phyloP scores from a whole-genome alignment of 2,888 invertebrate species.

The Melieria picta region DNA sequence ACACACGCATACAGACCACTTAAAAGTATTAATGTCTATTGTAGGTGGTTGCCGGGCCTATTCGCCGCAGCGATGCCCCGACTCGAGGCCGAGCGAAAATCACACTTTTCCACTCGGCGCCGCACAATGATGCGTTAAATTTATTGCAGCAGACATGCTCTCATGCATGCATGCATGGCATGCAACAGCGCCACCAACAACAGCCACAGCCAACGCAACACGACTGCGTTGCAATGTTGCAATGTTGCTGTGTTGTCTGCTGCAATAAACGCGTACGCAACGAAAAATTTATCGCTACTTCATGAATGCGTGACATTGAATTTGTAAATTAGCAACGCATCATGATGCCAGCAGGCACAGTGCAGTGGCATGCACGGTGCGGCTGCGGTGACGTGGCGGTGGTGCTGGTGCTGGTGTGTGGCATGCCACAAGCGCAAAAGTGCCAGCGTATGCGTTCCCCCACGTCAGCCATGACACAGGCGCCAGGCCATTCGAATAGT shows the following conservation, averaged over 20 bases:
- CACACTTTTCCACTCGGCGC: too few species aligned
- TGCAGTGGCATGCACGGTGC: background rate
- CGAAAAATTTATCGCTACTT: constrained; percentile 58
- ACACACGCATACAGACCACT: too few species aligned
- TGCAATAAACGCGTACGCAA: constrained; percentile 3
- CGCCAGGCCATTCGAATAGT: constrained; percentile 23
- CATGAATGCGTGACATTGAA: constrained; percentile 60
- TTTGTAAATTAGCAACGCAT: constrained; percentile 57
- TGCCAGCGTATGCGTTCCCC: background rate
- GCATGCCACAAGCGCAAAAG: background rate
- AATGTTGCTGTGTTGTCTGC: background rate
- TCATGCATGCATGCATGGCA: constrained; percentile 14
- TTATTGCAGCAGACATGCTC: constrained; percentile 30
- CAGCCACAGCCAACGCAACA: too few species aligned
- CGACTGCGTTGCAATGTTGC: background rate
- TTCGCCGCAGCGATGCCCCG: too few species aligned
- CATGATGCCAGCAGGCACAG: constrained; percentile 27
- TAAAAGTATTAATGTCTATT: too few species aligned
- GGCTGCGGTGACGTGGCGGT: background rate
- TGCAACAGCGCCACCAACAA: constrained; percentile 6
- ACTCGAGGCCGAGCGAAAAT: too few species aligned
- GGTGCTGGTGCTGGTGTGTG: background rate
- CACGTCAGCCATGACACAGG: constrained; percentile 14
- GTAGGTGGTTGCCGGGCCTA: too few species aligned
- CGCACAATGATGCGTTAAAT: constrained; percentile 37